Percentiles rank a stretch among this genome's conserved stretches.
phyloP scores from a whole-genome alignment of 2,113 vertebrate species.

The Cichladusa arquata region DNA sequence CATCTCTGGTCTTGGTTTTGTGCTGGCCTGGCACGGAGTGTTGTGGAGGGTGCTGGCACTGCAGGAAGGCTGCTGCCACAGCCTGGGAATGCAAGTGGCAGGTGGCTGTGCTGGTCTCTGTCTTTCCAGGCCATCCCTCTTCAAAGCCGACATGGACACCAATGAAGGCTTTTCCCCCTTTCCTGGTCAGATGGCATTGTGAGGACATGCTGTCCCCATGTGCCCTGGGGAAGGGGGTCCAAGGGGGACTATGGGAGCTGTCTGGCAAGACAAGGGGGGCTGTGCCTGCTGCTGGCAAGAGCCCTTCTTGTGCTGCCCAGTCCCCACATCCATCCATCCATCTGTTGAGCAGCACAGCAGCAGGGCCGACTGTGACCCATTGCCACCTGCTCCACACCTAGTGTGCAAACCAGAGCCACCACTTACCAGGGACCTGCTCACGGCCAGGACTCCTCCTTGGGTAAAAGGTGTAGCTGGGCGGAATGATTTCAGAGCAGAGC shows the following conservation, averaged over 20 bases:
- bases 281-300: not conserved
- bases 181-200: not conserved
- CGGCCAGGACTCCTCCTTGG: accelerated
- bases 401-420: not conserved
- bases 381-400: not conserved
- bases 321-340: not conserved
- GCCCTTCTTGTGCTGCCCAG: not conserved
- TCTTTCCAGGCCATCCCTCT: not conserved
- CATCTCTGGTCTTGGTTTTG: not conserved
- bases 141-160: not conserved
- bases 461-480: not conserved
- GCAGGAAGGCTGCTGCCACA: not conserved
- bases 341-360: accelerated
- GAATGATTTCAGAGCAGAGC: not conserved
- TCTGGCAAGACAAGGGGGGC: not conserved
- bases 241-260: not conserved
- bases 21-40: not conserved
- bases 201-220: accelerated
- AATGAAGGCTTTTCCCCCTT: not conserved
- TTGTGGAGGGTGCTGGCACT: not conserved
- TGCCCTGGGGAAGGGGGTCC: not conserved
- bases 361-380: not conserved
- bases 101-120: not conserved
- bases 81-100: not conserved
- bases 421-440: not conserved